phyloP scores from a whole-genome alignment of 1,140 invertebrate genomes.

The Heliconius congener region DNA sequence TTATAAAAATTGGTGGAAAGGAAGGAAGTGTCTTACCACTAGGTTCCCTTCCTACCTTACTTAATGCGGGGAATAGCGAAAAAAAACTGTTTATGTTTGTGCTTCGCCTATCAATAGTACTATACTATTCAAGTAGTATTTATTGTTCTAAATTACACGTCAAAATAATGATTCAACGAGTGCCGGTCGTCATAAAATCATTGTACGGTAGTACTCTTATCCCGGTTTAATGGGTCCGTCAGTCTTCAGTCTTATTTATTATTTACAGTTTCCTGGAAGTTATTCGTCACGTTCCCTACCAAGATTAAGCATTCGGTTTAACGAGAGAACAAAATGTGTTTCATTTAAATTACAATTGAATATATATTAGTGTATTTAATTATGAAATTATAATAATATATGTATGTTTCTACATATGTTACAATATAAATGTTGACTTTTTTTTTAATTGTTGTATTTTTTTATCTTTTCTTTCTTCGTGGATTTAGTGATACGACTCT shows the following conservation, averaged over 20 bases:
- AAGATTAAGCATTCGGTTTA: neutral
- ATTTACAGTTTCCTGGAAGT: conserved; percentile 18
- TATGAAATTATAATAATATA: neutral
- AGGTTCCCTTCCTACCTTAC: neutral
- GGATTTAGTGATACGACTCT: neutral
- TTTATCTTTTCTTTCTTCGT: neutral
- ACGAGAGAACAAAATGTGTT: neutral
- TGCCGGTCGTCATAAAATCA: neutral
- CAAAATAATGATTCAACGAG: conserved; percentile 10
- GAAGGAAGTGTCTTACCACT: neutral
- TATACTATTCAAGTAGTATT: neutral
- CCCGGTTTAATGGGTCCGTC: neutral
- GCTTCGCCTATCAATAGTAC: neutral
- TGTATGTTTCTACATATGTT: too few species aligned
- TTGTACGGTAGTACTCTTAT: neutral
- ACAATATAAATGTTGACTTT: neutral
- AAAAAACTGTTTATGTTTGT: neutral
- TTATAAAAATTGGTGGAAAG: neutral
- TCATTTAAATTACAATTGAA: neutral
- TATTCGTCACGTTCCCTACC: conserved; percentile 7
- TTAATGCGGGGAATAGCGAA: neutral
- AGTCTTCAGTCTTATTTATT: conserved; percentile 11
- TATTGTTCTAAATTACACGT: conserved; percentile 1
- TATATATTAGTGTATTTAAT: neutral
- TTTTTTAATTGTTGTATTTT: neutral